Conservation (phyloP, 2,888 invertebrate species). For the Coleophora flavipennella region DNA sequence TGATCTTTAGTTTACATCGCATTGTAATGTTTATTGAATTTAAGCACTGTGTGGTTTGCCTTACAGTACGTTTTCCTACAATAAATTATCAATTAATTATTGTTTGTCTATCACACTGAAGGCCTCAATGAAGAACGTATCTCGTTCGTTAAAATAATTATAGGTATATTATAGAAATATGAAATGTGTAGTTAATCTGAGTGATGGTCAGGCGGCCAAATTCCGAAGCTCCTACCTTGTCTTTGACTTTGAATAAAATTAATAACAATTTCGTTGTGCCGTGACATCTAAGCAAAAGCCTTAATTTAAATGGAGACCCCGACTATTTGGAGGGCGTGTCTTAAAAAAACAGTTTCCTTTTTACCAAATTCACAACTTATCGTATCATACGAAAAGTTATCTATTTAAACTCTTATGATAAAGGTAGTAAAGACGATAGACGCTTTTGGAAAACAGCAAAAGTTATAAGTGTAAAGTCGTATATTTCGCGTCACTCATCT, state of each 20-base stretch:
- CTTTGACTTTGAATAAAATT: conserved; percentile 16
- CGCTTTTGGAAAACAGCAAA: neutral
- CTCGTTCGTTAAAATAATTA: too few species aligned
- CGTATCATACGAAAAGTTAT: neutral
- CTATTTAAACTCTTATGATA: conserved; percentile 13
- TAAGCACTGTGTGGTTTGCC: too few species aligned
- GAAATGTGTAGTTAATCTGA: too few species aligned
- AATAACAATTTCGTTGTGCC: conserved; percentile 39
- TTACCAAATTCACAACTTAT: conserved; percentile 17
- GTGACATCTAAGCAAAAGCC: conserved; percentile 48
- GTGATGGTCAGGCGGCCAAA: neutral
- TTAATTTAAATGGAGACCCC: conserved; percentile 37
- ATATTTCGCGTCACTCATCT: conserved; percentile 37
- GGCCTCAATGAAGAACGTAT: too few species aligned
- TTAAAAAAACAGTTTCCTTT: conserved; percentile 26
- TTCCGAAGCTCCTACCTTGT: neutral
- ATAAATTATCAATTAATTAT: too few species aligned
- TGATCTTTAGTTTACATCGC: too few species aligned
- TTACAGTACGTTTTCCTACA: too few species aligned
- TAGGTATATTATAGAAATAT: too few species aligned
- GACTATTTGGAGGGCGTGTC: conserved; percentile 33
- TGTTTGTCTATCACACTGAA: too few species aligned
- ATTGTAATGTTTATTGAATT: too few species aligned
- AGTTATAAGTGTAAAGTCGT: conserved; percentile 20
- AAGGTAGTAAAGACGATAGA: neutral